Evolutionary conservation across 2,113 vertebrate genomes (phyloP).

Genomic region (Boulengeromyrus knoepffleri): DNA sequence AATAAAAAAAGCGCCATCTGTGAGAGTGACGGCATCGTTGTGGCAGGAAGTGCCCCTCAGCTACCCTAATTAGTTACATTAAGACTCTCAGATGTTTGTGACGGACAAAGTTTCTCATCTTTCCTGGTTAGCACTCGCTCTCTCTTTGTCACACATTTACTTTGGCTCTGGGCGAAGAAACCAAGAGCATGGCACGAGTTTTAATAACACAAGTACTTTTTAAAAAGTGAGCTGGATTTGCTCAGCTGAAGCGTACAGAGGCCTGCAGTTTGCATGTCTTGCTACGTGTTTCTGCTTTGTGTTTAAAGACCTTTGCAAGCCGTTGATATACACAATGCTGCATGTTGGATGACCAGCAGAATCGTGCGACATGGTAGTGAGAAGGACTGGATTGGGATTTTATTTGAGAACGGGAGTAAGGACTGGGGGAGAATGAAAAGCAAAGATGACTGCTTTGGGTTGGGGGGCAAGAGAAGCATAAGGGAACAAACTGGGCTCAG

Average conservation of each 20-base stretch:
- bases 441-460: background rate
- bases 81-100: slow-evolving; percentile 11
- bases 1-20: slow-evolving; percentile 25
- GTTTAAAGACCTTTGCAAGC: background rate
- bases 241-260: background rate
- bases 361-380: background rate
- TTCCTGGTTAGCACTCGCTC: background rate
- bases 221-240: background rate
- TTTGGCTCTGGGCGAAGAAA: background rate
- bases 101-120: slow-evolving; percentile 11
- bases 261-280: background rate
- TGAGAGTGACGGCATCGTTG: background rate
- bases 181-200: background rate
- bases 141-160: slow-evolving; percentile 7
- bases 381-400: background rate
- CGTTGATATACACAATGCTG: background rate
- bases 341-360: background rate
- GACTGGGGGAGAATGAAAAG: background rate
- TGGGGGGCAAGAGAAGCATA: background rate
- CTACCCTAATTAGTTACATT: slow-evolving; percentile 20
- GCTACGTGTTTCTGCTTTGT: background rate
- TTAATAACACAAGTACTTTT: background rate
- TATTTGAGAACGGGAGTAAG: background rate
- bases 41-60: slow-evolving; percentile 16
- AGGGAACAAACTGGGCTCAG: background rate